phyloP scores from a whole-genome alignment of 1,140 invertebrate genomes.

The Drosophila pachea region DNA sequence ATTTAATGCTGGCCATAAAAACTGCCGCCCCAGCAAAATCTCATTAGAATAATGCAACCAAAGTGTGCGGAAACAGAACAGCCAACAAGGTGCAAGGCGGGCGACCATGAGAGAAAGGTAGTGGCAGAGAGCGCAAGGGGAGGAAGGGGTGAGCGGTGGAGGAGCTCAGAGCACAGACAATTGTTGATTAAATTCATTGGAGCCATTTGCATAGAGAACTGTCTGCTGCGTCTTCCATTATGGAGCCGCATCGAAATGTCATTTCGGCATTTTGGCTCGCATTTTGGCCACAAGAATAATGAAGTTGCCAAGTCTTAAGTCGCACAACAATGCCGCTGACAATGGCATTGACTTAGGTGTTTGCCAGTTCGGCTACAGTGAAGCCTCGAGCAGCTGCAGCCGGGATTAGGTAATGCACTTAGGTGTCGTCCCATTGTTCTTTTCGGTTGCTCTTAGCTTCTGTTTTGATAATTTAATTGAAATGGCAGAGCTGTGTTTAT shows the following conservation, averaged over 20 bases:
- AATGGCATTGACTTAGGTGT: constrained; percentile 62
- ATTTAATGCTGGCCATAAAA: constrained; percentile 54
- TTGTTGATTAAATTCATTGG: constrained; percentile 77
- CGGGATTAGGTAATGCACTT: constrained; percentile 59
- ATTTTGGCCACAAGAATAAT: constrained; percentile 68
- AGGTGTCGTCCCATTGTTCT: constrained; percentile 49
- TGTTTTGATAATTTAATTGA: constrained; percentile 77
- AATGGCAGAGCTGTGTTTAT: constrained; percentile 58
- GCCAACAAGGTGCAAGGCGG: constrained; percentile 13
- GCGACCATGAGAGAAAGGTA: too few species aligned
- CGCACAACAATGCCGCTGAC: constrained; percentile 63
- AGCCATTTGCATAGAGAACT: constrained; percentile 75
- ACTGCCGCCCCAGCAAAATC: constrained; percentile 64
- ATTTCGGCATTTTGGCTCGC: constrained; percentile 43
- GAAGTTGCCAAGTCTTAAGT: constrained; percentile 73
- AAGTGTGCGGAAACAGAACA: constrained; percentile 37
- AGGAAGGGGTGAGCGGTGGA: constrained; percentile 10
- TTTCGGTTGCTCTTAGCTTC: constrained; percentile 37
- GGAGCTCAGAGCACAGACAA: constrained; percentile 43
- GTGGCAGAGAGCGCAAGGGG: not conserved
- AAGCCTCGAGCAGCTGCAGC: constrained; percentile 7
- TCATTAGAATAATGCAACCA: constrained; percentile 74
- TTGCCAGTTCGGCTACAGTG: constrained; percentile 34
- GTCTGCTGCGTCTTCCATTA: constrained; percentile 63
- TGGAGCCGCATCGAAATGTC: constrained; percentile 72